Percentiles rank a stretch among this genome's conserved stretches.
Evolutionary conservation across 1,140 invertebrate genomes (phyloP).

Genomic region (Colletes latitarsis): DNA sequence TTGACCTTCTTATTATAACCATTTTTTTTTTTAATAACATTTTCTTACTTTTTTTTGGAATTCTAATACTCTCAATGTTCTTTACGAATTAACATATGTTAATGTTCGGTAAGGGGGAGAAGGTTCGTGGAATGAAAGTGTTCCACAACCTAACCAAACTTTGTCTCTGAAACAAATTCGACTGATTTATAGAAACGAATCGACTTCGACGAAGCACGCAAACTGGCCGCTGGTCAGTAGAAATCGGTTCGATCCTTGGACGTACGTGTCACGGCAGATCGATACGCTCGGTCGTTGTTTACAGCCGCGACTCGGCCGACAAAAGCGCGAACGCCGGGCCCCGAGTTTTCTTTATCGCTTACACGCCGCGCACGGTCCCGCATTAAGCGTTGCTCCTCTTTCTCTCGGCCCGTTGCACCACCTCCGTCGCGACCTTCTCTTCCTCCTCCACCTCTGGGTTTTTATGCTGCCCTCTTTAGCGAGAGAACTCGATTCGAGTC

Average conservation of each 20-base stretch:
- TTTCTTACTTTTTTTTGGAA: too few relatives aligned
- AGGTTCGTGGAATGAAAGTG: too few relatives aligned
- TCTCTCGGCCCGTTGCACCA: constrained; percentile 5
- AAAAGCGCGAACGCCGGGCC: not conserved
- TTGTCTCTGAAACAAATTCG: too few relatives aligned
- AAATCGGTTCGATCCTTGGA: not conserved
- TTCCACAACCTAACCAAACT: too few relatives aligned
- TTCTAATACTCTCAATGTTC: too few relatives aligned
- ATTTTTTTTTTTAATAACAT: too few relatives aligned
- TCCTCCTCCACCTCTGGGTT: constrained; percentile 16
- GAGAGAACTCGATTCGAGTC: constrained; percentile 45
- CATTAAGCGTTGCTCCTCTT: not conserved
- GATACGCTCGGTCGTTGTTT: constrained; percentile 24
- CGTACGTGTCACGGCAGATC: not conserved
- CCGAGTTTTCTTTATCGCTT: constrained; percentile 24
- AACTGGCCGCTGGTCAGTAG: not conserved
- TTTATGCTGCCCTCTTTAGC: constrained; percentile 23
- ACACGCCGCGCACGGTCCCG: constrained; percentile 1
- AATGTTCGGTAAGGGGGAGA: too few relatives aligned
- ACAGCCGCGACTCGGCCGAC: constrained; percentile 5
- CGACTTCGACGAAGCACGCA: too few relatives aligned
- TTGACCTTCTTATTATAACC: too few relatives aligned
- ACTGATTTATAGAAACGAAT: too few relatives aligned
- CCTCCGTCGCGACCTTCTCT: constrained; percentile 27
- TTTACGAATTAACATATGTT: too few relatives aligned